A percentile compares a stretch with the other conserved stretches of the same genome.
Evolutionary conservation across 1,140 invertebrate genomes (phyloP).

Genomic region (Meloidogyne exigua): DNA sequence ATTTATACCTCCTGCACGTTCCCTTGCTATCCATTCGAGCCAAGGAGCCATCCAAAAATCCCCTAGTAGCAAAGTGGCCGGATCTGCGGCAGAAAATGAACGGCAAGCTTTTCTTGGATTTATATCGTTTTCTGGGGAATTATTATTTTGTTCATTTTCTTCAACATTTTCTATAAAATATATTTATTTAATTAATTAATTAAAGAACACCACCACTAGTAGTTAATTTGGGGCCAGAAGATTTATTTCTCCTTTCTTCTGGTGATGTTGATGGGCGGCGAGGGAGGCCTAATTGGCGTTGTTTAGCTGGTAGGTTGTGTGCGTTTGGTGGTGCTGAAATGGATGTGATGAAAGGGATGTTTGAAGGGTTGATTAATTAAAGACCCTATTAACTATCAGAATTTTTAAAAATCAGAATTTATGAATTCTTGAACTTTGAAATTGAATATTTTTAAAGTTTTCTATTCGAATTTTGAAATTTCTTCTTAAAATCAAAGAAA

Average conservation of each 20-base stretch:
- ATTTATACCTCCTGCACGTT: constrained; percentile 27
- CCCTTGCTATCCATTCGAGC: constrained; percentile 54
- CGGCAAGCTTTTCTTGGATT: constrained; percentile 24
- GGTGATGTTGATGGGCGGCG: constrained; percentile 46
- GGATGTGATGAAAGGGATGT: constrained; percentile 17
- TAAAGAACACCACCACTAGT: not conserved
- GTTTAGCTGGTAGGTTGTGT: not conserved
- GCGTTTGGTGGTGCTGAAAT: constrained; percentile 36
- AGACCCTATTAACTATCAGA: too few species aligned
- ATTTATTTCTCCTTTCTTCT: not conserved
- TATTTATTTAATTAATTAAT: not conserved
- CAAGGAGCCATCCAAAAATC: constrained; percentile 62
- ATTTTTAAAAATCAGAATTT: too few species aligned
- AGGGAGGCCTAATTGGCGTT: not conserved
- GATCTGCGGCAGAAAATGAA: constrained; percentile 42
- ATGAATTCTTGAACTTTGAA: too few species aligned
- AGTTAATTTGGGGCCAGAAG: not conserved
- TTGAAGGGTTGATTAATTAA: too few species aligned
- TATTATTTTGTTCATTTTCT: not conserved
- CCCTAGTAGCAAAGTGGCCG: constrained; percentile 48
- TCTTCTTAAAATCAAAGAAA: too few species aligned
- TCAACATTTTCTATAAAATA: not conserved
- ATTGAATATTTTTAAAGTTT: too few species aligned
- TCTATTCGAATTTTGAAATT: too few species aligned
- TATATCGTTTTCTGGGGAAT: constrained; percentile 9